Percentiles rank a stretch among this genome's conserved stretches.
Evolutionary conservation across 2,113 vertebrate genomes (phyloP).

Genomic region (Ameiurus melas): DNA sequence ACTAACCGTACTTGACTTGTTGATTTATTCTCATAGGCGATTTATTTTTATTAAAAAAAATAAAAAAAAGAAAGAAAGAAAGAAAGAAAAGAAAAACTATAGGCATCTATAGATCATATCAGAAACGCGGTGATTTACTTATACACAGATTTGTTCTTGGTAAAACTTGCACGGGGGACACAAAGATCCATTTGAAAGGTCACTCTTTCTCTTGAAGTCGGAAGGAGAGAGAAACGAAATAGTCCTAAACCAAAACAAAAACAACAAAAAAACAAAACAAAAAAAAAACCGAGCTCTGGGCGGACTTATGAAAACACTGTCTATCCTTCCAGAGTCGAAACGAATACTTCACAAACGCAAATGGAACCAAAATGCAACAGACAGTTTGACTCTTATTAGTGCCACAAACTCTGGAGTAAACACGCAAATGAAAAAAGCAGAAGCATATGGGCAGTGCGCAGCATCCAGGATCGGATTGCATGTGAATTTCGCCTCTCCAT

Average conservation of each 20-base stretch:
- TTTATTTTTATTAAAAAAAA: too few relatives aligned
- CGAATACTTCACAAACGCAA: slow-evolving; percentile 43
- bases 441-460: slow-evolving; percentile 42
- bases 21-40: background rate
- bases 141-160: background rate
- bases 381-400: slow-evolving; percentile 39
- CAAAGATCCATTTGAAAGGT: background rate
- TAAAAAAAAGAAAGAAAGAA: too few relatives aligned
- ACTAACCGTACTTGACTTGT: background rate
- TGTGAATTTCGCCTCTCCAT: slow-evolving; percentile 41
- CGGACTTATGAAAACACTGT: background rate
- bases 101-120: too few relatives aligned
- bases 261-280: too few relatives aligned
- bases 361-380: slow-evolving; percentile 26
- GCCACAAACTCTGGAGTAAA: slow-evolving; percentile 38
- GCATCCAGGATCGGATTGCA: slow-evolving; percentile 48
- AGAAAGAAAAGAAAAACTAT: background rate
- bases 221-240: background rate
- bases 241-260: background rate
- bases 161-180: background rate
- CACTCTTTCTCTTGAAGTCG: background rate
- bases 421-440: slow-evolving; percentile 43
- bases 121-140: background rate
- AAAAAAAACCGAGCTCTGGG: background rate
- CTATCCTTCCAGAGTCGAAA: slow-evolving; percentile 44